Conservation (phyloP, 2,888 invertebrate genomes). For the Melanargia galathea region DNA sequence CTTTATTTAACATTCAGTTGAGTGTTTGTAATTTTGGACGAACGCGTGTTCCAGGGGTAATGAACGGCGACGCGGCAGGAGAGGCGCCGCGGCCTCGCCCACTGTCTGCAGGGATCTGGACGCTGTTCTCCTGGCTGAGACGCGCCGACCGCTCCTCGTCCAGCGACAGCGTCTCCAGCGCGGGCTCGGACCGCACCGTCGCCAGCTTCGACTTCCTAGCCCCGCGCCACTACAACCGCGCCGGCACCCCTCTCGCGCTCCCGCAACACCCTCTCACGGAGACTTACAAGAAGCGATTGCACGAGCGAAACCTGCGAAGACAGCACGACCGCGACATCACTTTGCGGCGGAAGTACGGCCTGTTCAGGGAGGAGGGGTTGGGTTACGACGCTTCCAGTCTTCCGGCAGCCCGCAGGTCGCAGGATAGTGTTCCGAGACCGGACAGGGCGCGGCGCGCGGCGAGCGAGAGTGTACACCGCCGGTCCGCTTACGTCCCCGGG, state of each 20-base stretch:
- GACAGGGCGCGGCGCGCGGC: slow-evolving; percentile 79
- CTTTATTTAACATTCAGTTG: not conserved
- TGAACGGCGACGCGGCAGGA: slow-evolving; percentile 61
- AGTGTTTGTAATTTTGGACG: not conserved
- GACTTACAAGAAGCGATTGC: slow-evolving; percentile 83
- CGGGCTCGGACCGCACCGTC: slow-evolving; percentile 87
- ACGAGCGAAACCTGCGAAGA: slow-evolving; percentile 81
- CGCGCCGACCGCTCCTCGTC: slow-evolving; percentile 75
- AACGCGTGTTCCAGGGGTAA: slow-evolving; percentile 61
- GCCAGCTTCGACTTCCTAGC: slow-evolving; percentile 87
- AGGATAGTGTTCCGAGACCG: slow-evolving; percentile 46
- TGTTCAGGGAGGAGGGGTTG: slow-evolving; percentile 55
- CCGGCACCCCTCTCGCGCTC: slow-evolving; percentile 62
- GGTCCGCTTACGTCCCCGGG: slow-evolving; percentile 87
- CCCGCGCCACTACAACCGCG: slow-evolving; percentile 76
- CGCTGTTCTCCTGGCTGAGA: slow-evolving; percentile 89
- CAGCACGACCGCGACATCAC: slow-evolving; percentile 84
- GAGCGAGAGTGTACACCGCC: slow-evolving; percentile 84
- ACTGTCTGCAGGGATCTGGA: slow-evolving; percentile 77
- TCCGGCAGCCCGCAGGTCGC: slow-evolving; percentile 53
- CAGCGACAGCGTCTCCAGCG: slow-evolving; percentile 84
- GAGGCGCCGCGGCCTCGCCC: slow-evolving; percentile 70
- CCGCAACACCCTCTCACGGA: slow-evolving; percentile 83
- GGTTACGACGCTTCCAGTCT: slow-evolving; percentile 71
- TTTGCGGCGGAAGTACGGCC: slow-evolving; percentile 85